These are phyloP conservation scores for Cheiracanthium punctorium DNA, from an alignment of 2,888 invertebrate species.

Conservation along the genomic window DNA sequence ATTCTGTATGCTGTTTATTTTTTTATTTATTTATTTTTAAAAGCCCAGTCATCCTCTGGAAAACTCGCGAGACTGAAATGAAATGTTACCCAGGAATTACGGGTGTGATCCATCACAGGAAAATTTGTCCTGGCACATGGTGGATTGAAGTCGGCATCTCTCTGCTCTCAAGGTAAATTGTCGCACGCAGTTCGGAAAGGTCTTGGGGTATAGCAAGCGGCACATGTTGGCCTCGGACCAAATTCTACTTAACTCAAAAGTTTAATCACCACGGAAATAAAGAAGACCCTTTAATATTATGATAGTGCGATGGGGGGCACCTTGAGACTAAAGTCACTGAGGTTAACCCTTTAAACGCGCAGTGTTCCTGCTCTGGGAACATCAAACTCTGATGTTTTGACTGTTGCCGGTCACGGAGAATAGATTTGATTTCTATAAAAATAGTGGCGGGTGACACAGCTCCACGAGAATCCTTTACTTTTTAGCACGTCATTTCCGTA, in stretches of 20 bases:
- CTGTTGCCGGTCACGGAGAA: too few relatives aligned
- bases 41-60: neutral
- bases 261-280: neutral
- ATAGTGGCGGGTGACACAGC: too few relatives aligned
- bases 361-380: too few relatives aligned
- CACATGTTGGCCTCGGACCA: neutral
- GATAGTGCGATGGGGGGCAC: neutral
- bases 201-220: neutral
- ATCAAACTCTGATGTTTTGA: too few relatives aligned
- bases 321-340: neutral
- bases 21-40: neutral
- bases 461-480: too few relatives aligned
- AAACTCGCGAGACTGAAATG: neutral
- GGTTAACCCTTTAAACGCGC: too few relatives aligned
- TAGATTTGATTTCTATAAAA: too few relatives aligned
- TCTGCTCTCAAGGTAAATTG: neutral
- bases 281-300: neutral
- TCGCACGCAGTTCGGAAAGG: neutral
- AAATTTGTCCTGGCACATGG: neutral
- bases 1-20: neutral
- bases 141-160: too few relatives aligned
- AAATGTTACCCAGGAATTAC: neutral
- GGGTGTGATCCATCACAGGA: neutral
- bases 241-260: neutral
- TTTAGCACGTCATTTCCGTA: too few relatives aligned